Evolutionary conservation across 2,888 invertebrate species (phyloP).

Genomic region (Amphipyra tragopoginis): DNA sequence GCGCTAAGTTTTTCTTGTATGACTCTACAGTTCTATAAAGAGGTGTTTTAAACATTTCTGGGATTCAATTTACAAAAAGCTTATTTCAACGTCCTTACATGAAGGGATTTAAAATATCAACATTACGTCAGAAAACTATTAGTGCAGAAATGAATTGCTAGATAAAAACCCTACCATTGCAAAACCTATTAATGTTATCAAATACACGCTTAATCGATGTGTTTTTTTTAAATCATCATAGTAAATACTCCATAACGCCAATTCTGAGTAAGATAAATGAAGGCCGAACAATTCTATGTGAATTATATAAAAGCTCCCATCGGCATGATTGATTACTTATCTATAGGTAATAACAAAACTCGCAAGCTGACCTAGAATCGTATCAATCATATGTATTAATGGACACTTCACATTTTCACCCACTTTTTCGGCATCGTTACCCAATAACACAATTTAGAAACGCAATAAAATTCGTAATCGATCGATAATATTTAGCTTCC

Average conservation of each 20-base stretch:
- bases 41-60: no score
- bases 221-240: constrained; percentile 4
- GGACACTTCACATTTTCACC: constrained; percentile 72
- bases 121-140: not conserved
- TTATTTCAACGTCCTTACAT: not conserved
- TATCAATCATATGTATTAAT: constrained; percentile 70
- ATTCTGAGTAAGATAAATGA: constrained; percentile 23
- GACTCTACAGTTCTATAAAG: no score
- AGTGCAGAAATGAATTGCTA: not conserved
- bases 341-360: constrained; percentile 42
- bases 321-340: constrained; percentile 51
- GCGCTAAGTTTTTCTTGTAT: no score
- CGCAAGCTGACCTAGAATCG: constrained; percentile 69
- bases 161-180: not conserved
- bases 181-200: not conserved
- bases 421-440: constrained; percentile 76
- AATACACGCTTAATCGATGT: constrained; percentile 3
- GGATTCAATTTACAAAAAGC: no score
- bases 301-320: constrained; percentile 37
- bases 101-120: not conserved
- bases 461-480: constrained; percentile 58
- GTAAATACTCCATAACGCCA: constrained; percentile 1
- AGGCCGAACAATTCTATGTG: constrained; percentile 15
- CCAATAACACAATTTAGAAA: constrained; percentile 73
- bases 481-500: constrained; percentile 31